Evolutionary conservation across 2,888 invertebrate genomes (phyloP).

Genomic region (Magallana nippona): DNA sequence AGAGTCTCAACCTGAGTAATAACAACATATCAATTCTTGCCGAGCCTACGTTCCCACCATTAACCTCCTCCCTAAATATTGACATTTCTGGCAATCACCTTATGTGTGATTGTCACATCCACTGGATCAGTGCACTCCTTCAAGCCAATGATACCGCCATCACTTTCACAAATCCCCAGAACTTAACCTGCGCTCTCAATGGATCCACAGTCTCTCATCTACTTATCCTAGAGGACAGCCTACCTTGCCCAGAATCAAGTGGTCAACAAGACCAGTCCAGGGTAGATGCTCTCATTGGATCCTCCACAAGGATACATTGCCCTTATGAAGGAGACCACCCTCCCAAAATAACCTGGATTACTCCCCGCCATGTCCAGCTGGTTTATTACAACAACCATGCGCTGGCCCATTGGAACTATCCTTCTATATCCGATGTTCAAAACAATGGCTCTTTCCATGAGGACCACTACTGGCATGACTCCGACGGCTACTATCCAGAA

Average conservation of each 20-base stretch:
- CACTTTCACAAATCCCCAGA: neutral
- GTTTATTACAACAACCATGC: slow-evolving; percentile 66
- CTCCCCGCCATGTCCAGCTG: slow-evolving; percentile 63
- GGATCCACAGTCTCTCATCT: neutral
- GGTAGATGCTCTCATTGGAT: slow-evolving; percentile 70
- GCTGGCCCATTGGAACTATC: slow-evolving; percentile 58
- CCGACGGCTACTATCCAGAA: slow-evolving; percentile 60
- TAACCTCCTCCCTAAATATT: slow-evolving; percentile 53
- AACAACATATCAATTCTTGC: slow-evolving; percentile 61
- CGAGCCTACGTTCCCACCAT: slow-evolving; percentile 58
- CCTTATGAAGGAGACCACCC: slow-evolving; percentile 88
- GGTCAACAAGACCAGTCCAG: slow-evolving; percentile 2
- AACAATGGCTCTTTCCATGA: slow-evolving; percentile 59
- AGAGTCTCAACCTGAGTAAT: slow-evolving; percentile 63
- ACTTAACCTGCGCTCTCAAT: slow-evolving; percentile 17
- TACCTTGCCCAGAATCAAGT: neutral
- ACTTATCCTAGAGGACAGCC: neutral
- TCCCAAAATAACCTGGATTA: slow-evolving; percentile 91
- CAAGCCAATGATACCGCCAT: slow-evolving; percentile 30
- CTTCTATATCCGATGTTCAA: slow-evolving; percentile 52
- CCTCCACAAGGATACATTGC: slow-evolving; percentile 88
- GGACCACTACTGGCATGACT: slow-evolving; percentile 69
- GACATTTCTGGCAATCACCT: slow-evolving; percentile 72
- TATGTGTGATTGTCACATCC: slow-evolving; percentile 70
- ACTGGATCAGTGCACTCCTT: slow-evolving; percentile 62